Base-by-base conservation (phyloP, 2,888 invertebrate genomes). In the Agriopis aurantiaria region DNA sequence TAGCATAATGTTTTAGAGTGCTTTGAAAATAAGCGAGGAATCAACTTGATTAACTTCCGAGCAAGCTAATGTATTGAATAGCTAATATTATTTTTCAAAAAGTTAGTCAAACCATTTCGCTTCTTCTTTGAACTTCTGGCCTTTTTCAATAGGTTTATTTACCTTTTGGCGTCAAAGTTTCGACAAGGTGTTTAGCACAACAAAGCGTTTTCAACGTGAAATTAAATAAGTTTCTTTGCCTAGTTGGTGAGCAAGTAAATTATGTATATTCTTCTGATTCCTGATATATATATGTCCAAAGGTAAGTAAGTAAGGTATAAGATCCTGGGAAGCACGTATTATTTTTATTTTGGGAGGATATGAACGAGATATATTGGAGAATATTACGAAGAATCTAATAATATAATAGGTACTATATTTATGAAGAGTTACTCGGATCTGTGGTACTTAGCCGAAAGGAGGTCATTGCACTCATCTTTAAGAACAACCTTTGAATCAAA, bases 171-270 rank as follows among this genome's bases (percentile, higher is more conserved):
- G 17, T 11, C 46, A 46, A 48, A 48, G 46, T 72, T 60, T 67
- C 33, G 33, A 33, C 45, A 46, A 23, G 33, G 12, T 58, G 56
- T 46, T 46, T 48, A 33, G 58, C 58, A 46, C 46, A 48, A 58
- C 58, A 58, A 58, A 58, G n/a, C 23, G n/a, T 58, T 58, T 58
- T 58, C 45, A 33, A 48, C 58, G 58, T 33, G 46, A 46, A 58
- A 58, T 58, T 58, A 58, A 46, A 58, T 23, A 58, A 58, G 46
- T 58, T 58, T 58, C 33, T 43, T 57, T 57, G 6, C 46, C 46
- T 58, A 46, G 57, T 40, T 0, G 5, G 56, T 58, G 8, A 10
- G 23, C 17, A 46, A 10, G 23, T 46, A 46, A 58, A 46, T 46
- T 33, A 46, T 58, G 46, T 58, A 46, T 58, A 23, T 48, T 58